Evolutionary conservation across 2,797 vertebrate genomes (phyloP).

Genomic region (Cichlasoma orientale): DNA sequence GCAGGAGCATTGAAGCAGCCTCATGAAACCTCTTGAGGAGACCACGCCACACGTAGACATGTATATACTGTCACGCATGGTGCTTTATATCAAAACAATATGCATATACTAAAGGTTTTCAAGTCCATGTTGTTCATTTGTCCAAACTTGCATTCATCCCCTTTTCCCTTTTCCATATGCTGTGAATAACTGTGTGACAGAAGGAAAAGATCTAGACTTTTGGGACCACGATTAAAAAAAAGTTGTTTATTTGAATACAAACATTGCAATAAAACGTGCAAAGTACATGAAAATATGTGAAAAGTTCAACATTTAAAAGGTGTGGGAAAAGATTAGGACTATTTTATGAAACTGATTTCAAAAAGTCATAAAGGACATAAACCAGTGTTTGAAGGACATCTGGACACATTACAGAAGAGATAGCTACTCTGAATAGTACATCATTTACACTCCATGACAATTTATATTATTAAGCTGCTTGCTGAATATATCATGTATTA

Average conservation of each 20-base stretch:
- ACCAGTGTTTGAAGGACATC: constrained; percentile 3
- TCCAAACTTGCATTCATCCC: neutral
- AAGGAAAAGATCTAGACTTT: neutral
- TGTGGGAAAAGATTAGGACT: constrained; percentile 6
- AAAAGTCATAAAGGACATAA: too few relatives aligned
- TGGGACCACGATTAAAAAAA: constrained; percentile 3
- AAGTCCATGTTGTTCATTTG: neutral
- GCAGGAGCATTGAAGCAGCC: neutral
- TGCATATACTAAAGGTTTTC: neutral
- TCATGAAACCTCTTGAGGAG: neutral
- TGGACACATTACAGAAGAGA: neutral
- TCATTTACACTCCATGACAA: constrained; percentile 40
- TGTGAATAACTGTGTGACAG: neutral
- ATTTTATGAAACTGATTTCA: constrained; percentile 25
- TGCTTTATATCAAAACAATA: neutral
- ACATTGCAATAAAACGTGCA: constrained; percentile 18
- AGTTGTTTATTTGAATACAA: constrained; percentile 9
- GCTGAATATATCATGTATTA: constrained; percentile 7
- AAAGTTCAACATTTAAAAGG: neutral
- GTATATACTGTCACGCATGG: neutral
- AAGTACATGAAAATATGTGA: constrained; percentile 21
- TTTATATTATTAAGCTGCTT: constrained; percentile 29
- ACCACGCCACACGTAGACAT: neutral
- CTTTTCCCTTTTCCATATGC: neutral
- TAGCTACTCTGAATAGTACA: neutral